These are phyloP conservation scores for Himalopsyche tibetana DNA, from an alignment of 2,888 invertebrate species.

Conservation along the genomic window DNA sequence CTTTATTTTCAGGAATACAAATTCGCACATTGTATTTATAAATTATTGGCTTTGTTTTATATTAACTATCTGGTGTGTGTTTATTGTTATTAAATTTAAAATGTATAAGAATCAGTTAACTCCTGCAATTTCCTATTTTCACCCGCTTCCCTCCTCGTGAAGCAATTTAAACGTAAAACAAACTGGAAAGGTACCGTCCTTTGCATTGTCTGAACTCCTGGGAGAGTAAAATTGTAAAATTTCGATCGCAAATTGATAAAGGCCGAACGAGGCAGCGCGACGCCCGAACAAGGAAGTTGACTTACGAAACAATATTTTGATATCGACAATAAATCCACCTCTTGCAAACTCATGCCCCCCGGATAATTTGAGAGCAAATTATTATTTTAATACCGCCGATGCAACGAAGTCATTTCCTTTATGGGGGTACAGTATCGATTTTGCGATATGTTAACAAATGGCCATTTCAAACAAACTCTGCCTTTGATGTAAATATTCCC, in stretches of 20 bases:
- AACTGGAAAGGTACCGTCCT: background rate
- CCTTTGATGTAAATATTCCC: background rate
- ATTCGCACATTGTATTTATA: background rate
- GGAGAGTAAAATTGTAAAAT: conserved; percentile 45
- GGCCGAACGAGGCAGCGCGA: conserved; percentile 44
- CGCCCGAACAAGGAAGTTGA: conserved; percentile 51
- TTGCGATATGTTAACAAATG: background rate
- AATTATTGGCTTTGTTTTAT: background rate
- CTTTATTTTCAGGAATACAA: background rate
- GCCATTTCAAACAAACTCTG: background rate
- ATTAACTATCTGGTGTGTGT: too few relatives aligned
- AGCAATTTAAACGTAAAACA: conserved; percentile 39
- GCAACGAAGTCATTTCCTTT: conserved; percentile 39
- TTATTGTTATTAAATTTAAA: background rate
- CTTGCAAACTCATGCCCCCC: conserved; percentile 32
- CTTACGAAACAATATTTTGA: conserved; percentile 49
- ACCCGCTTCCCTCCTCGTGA: background rate
- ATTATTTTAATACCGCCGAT: conserved; percentile 36
- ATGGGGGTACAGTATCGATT: conserved; percentile 31
- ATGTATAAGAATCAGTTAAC: background rate
- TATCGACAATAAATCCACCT: conserved; percentile 55
- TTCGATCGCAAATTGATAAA: conserved; percentile 56
- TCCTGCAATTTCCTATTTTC: background rate
- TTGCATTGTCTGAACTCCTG: conserved; percentile 39
- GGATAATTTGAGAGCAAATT: conserved; percentile 42